A percentile compares a stretch with the other conserved stretches of the same genome.
These are phyloP conservation scores for Trinectes maculatus DNA, from an alignment of 2,113 vertebrate genomes.

Conservation along the genomic window DNA sequence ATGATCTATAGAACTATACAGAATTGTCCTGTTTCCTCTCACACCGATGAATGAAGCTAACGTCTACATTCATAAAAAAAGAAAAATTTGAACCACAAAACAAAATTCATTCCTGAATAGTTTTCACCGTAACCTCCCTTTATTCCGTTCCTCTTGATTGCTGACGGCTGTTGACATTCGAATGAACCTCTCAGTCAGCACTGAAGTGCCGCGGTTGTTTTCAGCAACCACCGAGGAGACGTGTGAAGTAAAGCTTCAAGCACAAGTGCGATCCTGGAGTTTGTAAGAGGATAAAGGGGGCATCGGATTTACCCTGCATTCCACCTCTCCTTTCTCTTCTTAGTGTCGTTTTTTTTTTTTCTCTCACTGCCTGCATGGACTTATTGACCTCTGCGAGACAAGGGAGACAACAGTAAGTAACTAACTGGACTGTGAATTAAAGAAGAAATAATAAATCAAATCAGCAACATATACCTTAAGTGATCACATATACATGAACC, in stretches of 20 bases:
- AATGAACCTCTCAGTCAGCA: constrained; percentile 1
- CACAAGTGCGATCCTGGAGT: constrained; percentile 34
- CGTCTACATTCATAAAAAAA: no score
- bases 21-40: no score
- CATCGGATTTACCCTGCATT: constrained; percentile 30
- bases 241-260: constrained; percentile 13
- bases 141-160: not conserved
- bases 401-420: constrained; percentile 41
- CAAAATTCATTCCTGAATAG: not conserved
- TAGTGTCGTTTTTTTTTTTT: constrained; percentile 16
- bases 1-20: no score
- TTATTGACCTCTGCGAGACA: constrained; percentile 65
- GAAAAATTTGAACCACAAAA: no score
- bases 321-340: constrained; percentile 14
- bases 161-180: constrained; percentile 10
- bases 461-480: not conserved
- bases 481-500: not conserved
- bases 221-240: constrained; percentile 12
- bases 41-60: no score
- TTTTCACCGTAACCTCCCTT: not conserved
- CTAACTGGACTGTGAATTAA: constrained; percentile 20
- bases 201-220: constrained; percentile 16
- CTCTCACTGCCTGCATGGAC: not conserved
- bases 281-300: constrained; percentile 44
- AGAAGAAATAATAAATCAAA: constrained; percentile 24